Base-by-base conservation (phyloP, 2,797 vertebrate species). In the Gambelia wislizenii region DNA sequence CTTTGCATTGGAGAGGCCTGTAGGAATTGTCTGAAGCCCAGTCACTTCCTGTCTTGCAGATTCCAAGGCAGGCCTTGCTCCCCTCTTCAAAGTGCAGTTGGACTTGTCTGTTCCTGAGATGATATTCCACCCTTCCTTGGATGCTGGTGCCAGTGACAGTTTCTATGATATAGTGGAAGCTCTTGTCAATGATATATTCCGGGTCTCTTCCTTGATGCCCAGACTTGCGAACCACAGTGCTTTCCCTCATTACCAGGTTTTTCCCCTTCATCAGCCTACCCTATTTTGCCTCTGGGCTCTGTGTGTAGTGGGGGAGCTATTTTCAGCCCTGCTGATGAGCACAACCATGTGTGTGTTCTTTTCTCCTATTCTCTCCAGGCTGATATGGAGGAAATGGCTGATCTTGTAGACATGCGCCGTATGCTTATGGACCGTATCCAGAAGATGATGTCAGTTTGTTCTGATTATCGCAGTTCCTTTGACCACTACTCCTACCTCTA, bases 191-290 rank as follows among this genome's bases (percentile, higher is more conserved):
- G 97, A 98, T 74, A 95, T 99, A 91, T 99, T 97, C 94, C 95
- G 91, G 61, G 96, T 98, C 12, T 97, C 98, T 0, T 97, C 98
- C 0, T 91, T 99, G 91, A 97, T 99, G 79, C 97, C 98, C 0
- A 97, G 98, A 14, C 94, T 99, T 25, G 97, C 98, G 0, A 27
- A 95, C 75, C 96, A 98, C 87, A 95, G 89, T 0, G 86, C 91
- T 33, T 97, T 90, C 85, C 96, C 96, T 44, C 97, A 99, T 95
- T 99, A 99, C 93, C 98, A 99, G 99, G 99, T 99, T 12, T 0
- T 16, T n/a, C 85, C 87, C 47, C 3, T 30, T 22, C 0, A 4
- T 0, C 20, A 84, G 12, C 4, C 49, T 56, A 42, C 30, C 0
- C 0, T 20, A 1, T 70, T 1, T 18, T 10, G 7, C 1, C 69